Percentiles rank a stretch among this genome's conserved stretches.
Conservation (phyloP, 2,113 vertebrate species). For the Hemiscyllium ocellatum region DNA sequence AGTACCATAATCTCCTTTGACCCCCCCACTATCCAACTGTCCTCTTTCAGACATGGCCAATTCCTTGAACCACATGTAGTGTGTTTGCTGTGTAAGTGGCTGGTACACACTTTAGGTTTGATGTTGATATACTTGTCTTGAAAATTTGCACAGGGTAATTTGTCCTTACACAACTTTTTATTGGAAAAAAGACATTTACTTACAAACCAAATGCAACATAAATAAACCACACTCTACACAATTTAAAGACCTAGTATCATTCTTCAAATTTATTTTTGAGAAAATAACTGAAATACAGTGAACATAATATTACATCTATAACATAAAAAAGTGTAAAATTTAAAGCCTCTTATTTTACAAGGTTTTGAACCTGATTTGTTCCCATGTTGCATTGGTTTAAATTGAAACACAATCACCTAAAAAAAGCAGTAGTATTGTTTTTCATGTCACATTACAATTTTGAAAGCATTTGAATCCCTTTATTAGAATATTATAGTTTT, state of each 20-base stretch:
- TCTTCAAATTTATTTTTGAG: background rate
- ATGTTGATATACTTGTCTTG: background rate
- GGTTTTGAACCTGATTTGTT: background rate
- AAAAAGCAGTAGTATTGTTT: background rate
- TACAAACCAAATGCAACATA: background rate
- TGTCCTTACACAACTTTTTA: no score
- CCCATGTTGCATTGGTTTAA: background rate
- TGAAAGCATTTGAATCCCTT: slow-evolving; percentile 22
- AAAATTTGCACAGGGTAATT: no score
- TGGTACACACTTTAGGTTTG: no score
- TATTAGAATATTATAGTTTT: background rate
- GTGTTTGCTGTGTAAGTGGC: no score
- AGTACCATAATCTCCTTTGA: no score
- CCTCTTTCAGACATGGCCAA: no score
- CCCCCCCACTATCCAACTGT: no score
- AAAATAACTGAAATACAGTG: background rate
- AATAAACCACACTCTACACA: background rate
- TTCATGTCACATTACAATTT: background rate
- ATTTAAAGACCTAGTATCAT: background rate
- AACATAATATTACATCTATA: background rate
- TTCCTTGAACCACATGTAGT: no score
- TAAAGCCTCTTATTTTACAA: slow-evolving; percentile 24
- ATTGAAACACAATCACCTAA: background rate
- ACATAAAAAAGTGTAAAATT: slow-evolving; percentile 34
- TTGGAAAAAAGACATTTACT: background rate